Evolutionary conservation across 2,113 vertebrate species (phyloP), one percentile per base, ranked within the genome.

Genomic region (Petroica traversi): DNA sequence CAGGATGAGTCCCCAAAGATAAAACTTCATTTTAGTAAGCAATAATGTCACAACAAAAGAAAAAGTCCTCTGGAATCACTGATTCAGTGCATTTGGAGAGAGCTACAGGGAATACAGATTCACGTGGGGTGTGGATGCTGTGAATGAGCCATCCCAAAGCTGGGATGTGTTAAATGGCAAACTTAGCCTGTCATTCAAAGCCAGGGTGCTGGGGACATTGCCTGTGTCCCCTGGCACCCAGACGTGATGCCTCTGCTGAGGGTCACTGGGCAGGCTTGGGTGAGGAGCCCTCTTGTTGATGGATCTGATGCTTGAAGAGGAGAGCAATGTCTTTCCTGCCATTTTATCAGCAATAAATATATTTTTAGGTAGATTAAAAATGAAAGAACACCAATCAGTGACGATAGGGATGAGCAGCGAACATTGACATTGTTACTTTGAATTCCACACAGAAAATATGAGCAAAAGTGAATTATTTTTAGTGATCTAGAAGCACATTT

Each of bases 391-490:
- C 14, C 73, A 17, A 45, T 80, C 33, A 66, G 19, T 83, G 62
- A 82, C 64, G 43, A 68, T 2, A 51, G 12, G 26, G 40, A 59
- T 63, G 40, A 90, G n/a, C 25, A 67, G 36, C 57, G 64, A 81
- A 51, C 2, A 1, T 26, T 24, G 25, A 19, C 61, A 24, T 76
- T 67, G 28, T 66, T 73, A 49, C 36, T 34, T 54, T 48, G n/a
- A 92, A 84, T 80, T 84, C 36, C 78, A 64, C 31, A 33, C 55
- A 48, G 51, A 76, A 94, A 90, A 48, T 51, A 19, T 38, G 63
- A 92, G 59, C 17, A 71, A 29, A 73, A 69, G 12, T 52, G 51
- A 93, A 80, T 64, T 93, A 84, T 88, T 95, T 97, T 90, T 88
- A 63, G 82, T 71, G 59, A 61, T 78, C 26, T 45, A 33, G 52